Base-by-base conservation (phyloP, 2,113 vertebrate species). In the Nannospalax galili region DNA sequence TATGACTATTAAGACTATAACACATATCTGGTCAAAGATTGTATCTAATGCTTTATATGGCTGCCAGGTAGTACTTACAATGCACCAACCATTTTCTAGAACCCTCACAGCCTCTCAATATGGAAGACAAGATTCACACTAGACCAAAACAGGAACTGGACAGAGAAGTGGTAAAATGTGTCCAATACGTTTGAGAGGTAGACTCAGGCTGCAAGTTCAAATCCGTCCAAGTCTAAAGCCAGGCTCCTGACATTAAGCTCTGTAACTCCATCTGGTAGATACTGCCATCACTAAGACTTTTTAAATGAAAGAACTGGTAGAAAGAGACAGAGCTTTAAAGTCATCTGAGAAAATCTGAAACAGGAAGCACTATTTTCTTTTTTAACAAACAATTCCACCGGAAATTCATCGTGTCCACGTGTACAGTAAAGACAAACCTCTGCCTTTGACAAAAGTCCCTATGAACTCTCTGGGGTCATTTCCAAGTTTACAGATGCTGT, bases 311-410 rank as follows among this genome's bases (percentile, higher is more conserved):
- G 79, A 65, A 17, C 3, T 37, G 48, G 11, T 6, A 52, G 48
- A 52, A 0, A n/a, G 60, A 73, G 80, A 42, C 16, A 37, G 5
- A 11, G 28, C 30, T 92, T 78, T 22, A 67, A 60, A 56, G 60
- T 35, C 70, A 79, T 22, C 65, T n/a, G 65, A 85, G 81, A 94
- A 86, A 88, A 45, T 24, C 69, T 86, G 74, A 92, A 88, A 80
- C 52, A 87, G 86, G 85, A 95, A 58, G 56, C 77, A 69, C 42
- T 17, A 16, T 48, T 93, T 95, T 93, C 80, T 75, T 42, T 91
- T 30, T 92, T 70, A 56, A 93, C 84, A 80, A 79, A 85, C 81
- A 89, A n/a, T 93, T 79, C 48, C 42, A 88, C 85, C 62, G 74
- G 86, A 96, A 95, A 91, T 11, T 74, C 75, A 72, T 62, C 37